phyloP scores from a whole-genome alignment of 1,140 invertebrate species.

The Belonocnema kinseyi region DNA sequence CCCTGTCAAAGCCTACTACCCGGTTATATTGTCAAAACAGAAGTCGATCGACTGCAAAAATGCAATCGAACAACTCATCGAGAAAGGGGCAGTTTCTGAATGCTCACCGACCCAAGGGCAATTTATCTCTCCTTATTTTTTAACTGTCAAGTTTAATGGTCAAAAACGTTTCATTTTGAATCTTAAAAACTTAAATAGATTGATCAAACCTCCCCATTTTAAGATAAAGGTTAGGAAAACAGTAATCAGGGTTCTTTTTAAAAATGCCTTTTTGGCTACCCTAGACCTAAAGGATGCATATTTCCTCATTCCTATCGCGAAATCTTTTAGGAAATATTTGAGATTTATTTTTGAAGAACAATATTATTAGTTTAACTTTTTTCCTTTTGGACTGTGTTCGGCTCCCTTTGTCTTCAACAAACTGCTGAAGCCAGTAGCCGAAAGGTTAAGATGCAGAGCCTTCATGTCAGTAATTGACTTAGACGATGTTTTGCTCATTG shows the following conservation, averaged over 20 bases:
- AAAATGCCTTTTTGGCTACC: too few species aligned
- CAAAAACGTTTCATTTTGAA: conserved; percentile 44
- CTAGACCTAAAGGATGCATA: too few species aligned
- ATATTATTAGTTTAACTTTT: background rate
- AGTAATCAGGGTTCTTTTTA: background rate
- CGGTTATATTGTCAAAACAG: background rate
- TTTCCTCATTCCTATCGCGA: background rate
- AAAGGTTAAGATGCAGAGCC: background rate
- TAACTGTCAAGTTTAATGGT: too few species aligned
- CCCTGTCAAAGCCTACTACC: background rate
- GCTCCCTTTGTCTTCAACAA: too few species aligned
- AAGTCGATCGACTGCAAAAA: background rate
- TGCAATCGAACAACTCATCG: background rate
- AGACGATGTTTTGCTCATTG: too few species aligned
- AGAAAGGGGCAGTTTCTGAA: background rate
- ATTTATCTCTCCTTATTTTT: conserved; percentile 43
- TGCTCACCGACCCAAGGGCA: conserved; percentile 1
- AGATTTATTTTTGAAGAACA: background rate
- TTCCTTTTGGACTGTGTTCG: background rate
- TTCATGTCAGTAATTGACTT: too few species aligned
- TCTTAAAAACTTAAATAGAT: conserved; percentile 54
- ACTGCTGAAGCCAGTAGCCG: too few species aligned
- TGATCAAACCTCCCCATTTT: conserved; percentile 53
- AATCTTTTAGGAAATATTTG: background rate
- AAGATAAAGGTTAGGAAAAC: conserved; percentile 52